Base-by-base conservation (phyloP, 2,113 vertebrate genomes). In the Dromas ardeola region DNA sequence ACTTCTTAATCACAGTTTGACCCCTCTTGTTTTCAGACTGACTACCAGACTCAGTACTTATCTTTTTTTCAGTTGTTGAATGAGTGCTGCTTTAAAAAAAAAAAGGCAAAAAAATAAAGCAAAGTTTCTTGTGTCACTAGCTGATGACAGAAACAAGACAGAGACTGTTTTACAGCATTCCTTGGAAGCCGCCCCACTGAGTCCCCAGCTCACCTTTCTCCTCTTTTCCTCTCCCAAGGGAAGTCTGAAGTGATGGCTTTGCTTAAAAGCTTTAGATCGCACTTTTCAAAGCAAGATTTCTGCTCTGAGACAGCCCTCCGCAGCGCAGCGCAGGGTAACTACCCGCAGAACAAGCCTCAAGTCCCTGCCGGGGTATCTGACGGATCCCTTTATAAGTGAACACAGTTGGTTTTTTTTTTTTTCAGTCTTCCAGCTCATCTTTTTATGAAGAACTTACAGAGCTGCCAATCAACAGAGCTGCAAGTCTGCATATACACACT, bases 131-230 rank as follows among this genome's bases (percentile, higher is more conserved):
- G n/a, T 88, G 73, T 65, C 62, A 43, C 15, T 38, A 40, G 79
- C 38, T 92, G 72, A 56, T 67, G 65, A 74, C 86, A 94, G 55
- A 78, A 88, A 86, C 55, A 67, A 90, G 59, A 52, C 58, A 25
- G 17, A 40, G 42, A 22, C 30, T 61, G n/a, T 66, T 90, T 91
- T 52, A 89, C 43, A 91, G 55, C 53, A n/a, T 87, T 66, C 29
- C 61, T 62, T 86, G 92, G 94, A 93, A 96, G 79, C 74, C 62
- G 43, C 77, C 47, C n/a, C 30, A 26, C 43, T 0, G 20, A 94
- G 83, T 89, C 86, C 56, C 55, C 86, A 89, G 88, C 69, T 97
- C 70, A 93, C 81, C 76, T 61, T 17, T 71, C 72, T 81, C 53
- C 59, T 74, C 36, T 29, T 27, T 49, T 93, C 49, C 42, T 40